A percentile compares a stretch with the other conserved stretches of the same genome.
These are phyloP conservation scores for Drosophila pegasa DNA, from an alignment of 2,888 invertebrate species.

Conservation along the genomic window DNA sequence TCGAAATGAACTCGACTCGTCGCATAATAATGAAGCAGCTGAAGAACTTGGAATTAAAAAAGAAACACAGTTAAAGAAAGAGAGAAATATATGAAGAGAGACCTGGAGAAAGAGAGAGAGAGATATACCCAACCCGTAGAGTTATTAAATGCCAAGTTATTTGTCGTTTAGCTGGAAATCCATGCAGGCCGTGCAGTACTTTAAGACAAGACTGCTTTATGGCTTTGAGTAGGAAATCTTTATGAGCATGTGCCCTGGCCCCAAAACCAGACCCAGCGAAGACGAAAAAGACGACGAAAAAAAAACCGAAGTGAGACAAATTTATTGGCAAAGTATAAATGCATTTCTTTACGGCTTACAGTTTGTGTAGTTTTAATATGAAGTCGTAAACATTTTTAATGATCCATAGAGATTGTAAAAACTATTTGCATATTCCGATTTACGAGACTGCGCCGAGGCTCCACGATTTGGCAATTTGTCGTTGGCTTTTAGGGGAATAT, in stretches of 20 bases:
- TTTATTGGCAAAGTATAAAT: conserved; percentile 75
- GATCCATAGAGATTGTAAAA: conserved; percentile 56
- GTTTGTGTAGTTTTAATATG: conserved; percentile 65
- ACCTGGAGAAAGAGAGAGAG: not conserved
- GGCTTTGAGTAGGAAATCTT: conserved; percentile 77
- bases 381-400: conserved; percentile 74
- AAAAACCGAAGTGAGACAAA: conserved; percentile 55
- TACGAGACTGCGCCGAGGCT: conserved; percentile 6
- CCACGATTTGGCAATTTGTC: conserved; percentile 33
- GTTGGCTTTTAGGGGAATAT: conserved; percentile 10
- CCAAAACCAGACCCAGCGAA: conserved; percentile 10
- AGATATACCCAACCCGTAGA: conserved; percentile 43
- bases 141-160: conserved; percentile 81
- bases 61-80: conserved; percentile 1
- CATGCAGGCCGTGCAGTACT: conserved; percentile 64
- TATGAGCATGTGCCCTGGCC: conserved; percentile 57
- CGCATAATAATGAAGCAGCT: conserved; percentile 66
- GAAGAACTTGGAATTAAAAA: conserved; percentile 25
- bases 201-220: conserved; percentile 73
- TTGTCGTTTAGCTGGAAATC: conserved; percentile 80
- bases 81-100: not conserved
- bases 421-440: conserved; percentile 69
- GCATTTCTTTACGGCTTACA: conserved; percentile 51
- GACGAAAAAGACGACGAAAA: not conserved
- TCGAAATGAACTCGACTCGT: conserved; percentile 54